These are phyloP conservation scores for Thalassophryne amazonica DNA, from an alignment of 2,797 vertebrate genomes.

Conservation along the genomic window DNA sequence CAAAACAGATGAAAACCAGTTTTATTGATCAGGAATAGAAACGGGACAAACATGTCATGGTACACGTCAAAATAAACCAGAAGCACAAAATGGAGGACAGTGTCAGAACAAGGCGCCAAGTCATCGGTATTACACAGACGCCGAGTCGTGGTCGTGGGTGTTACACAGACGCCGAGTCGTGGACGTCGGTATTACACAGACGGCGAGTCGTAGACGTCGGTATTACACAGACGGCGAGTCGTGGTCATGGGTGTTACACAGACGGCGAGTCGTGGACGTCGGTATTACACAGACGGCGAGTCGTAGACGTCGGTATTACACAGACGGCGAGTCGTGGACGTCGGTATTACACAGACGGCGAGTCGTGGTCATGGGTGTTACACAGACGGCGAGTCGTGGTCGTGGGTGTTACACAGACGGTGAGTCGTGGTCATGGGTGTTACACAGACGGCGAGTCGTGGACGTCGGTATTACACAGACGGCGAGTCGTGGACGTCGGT, in stretches of 20 bases:
- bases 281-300: conserved; percentile 9
- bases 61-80: conserved; percentile 66
- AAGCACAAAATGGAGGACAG: conserved; percentile 16
- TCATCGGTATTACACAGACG: no score
- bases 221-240: conserved; percentile 9
- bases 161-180: conserved; percentile 9
- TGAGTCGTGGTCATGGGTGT: no score
- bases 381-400: conserved; percentile 22
- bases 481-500: no score
- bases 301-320: no score
- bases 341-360: conserved; percentile 9
- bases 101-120: no score
- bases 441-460: conserved; percentile 22
- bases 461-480: conserved; percentile 19
- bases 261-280: conserved; percentile 25
- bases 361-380: no score
- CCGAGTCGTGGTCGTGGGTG: conserved; percentile 20
- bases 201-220: conserved; percentile 22
- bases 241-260: no score
- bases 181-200: no score
- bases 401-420: conserved; percentile 15
- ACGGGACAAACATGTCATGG: conserved; percentile 68
- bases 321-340: conserved; percentile 23
- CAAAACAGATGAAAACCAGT: conserved; percentile 53
- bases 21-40: conserved; percentile 79